Conservation (phyloP, 2,113 vertebrate genomes). For the Etia nguti region DNA sequence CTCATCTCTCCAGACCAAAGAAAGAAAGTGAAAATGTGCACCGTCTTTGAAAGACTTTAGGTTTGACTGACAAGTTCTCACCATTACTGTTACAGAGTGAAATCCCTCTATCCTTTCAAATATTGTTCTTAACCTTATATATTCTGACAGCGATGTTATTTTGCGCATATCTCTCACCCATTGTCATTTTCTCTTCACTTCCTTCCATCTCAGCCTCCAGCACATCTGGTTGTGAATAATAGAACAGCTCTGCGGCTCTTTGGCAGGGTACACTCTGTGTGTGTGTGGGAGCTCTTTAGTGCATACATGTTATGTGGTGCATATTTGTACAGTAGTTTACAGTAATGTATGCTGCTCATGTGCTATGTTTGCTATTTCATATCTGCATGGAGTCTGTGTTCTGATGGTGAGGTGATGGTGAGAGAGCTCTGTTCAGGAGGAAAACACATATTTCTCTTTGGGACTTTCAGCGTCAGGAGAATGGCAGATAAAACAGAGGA, state of each 20-base stretch:
- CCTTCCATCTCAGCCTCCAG: background rate
- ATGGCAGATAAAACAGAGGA: background rate
- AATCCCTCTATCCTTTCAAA: background rate
- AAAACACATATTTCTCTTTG: background rate
- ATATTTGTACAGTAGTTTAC: background rate
- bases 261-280: background rate
- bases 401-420: background rate
- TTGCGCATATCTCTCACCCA: background rate
- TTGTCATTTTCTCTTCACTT: background rate
- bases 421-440: conserved; percentile 1
- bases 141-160: background rate
- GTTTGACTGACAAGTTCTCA: background rate
- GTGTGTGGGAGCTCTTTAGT: background rate
- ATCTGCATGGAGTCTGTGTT: background rate
- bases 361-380: background rate
- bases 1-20: background rate
- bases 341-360: background rate
- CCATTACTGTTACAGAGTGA: background rate
- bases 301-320: background rate
- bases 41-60: background rate
- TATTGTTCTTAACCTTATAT: background rate
- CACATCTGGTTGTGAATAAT: conserved; percentile 18
- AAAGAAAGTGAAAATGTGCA: background rate
- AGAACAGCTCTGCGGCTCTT: conserved; percentile 4
- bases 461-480: background rate